A percentile compares a stretch with the other conserved stretches of the same genome.
Conservation (phyloP, 2,888 invertebrate species). For the Nomada lathburiana region DNA sequence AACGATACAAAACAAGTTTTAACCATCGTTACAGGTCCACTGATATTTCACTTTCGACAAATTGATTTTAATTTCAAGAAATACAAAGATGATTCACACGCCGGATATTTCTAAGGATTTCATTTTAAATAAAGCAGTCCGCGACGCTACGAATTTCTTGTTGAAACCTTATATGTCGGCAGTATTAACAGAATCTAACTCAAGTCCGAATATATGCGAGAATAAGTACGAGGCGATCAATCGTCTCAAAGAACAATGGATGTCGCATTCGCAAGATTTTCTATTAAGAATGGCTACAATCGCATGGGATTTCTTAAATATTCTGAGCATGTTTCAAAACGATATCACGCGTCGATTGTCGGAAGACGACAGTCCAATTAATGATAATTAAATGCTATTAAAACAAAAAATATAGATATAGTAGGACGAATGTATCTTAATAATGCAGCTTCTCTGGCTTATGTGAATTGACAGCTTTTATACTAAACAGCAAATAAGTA, state of each 20-base stretch:
- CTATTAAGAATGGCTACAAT: constrained; percentile 66
- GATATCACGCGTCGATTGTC: constrained; percentile 4
- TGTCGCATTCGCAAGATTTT: constrained; percentile 56
- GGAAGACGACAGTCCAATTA: background rate
- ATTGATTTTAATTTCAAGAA: constrained; percentile 1
- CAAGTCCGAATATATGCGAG: constrained; percentile 13
- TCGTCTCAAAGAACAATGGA: constrained; percentile 12
- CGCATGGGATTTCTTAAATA: constrained; percentile 71
- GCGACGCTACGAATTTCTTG: constrained; percentile 61
- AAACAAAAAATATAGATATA: background rate
- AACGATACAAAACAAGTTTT: background rate
- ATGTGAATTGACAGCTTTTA: constrained; percentile 40
- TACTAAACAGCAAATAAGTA: constrained; percentile 18
- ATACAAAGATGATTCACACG: constrained; percentile 50
- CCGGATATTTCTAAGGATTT: constrained; percentile 59
- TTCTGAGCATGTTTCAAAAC: constrained; percentile 56
- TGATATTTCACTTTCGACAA: constrained; percentile 6
- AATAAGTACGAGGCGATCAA: constrained; percentile 9
- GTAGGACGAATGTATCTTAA: background rate
- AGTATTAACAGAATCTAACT: constrained; percentile 2
- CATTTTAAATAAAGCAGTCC: constrained; percentile 62
- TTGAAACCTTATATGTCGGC: constrained; percentile 31
- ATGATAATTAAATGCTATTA: constrained; percentile 12
- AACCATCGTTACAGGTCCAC: background rate
- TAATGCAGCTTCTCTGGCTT: constrained; percentile 30